Percentiles rank a stretch among this genome's conserved stretches.
These are phyloP conservation scores for Eulemur mongoz DNA, from an alignment of 2,797 vertebrate species.

Conservation along the genomic window DNA sequence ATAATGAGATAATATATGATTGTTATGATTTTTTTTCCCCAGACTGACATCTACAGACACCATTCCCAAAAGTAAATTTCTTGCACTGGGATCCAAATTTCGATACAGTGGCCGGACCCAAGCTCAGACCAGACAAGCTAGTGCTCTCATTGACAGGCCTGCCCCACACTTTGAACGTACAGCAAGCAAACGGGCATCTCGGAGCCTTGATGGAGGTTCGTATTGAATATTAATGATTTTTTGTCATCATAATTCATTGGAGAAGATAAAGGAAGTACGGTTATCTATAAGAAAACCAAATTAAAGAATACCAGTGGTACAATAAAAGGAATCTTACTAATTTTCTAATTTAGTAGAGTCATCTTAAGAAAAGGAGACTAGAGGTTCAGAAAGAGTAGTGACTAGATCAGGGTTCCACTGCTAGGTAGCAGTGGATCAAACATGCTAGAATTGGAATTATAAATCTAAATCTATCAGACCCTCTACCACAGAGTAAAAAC, in stretches of 20 bases:
- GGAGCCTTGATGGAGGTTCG: conserved; percentile 96
- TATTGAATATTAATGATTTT: conserved; percentile 29
- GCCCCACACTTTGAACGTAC: conserved; percentile 96
- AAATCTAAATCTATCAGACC: neutral
- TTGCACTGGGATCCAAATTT: conserved; percentile 98
- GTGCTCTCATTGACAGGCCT: conserved; percentile 95
- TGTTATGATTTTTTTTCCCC: conserved; percentile 16
- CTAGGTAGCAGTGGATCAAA: neutral
- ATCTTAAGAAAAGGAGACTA: neutral
- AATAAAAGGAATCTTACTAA: neutral
- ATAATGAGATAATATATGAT: neutral
- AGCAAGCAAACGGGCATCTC: conserved; percentile 95
- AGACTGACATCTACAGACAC: conserved; percentile 97
- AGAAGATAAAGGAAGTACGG: conserved; percentile 10
- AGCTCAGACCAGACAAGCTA: conserved; percentile 96
- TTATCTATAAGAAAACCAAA: conserved; percentile 22
- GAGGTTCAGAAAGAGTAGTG: neutral
- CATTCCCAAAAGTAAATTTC: conserved; percentile 94
- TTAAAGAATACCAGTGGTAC: neutral
- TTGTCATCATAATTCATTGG: neutral
- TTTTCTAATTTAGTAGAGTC: conserved; percentile 1
- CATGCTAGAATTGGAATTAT: neutral
- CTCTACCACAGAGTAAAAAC: neutral
- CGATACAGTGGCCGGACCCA: conserved; percentile 98
- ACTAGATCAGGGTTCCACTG: neutral